Conservation (phyloP, 2,113 vertebrate species). For the Oenanthe oenanthe region DNA sequence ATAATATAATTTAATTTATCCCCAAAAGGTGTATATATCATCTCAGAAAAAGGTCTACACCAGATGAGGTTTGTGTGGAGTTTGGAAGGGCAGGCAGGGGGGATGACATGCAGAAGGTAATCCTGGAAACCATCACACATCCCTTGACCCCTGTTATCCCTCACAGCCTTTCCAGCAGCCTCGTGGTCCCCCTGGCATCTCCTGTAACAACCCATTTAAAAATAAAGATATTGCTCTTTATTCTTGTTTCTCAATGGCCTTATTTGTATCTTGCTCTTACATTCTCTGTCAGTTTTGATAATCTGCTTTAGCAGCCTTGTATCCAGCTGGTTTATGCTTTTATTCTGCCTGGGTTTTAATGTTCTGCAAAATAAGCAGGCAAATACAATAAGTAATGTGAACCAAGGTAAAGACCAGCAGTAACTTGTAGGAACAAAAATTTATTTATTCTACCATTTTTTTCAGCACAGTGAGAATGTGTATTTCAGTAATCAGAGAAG, state of each 20-base stretch:
- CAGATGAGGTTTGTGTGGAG: not conserved
- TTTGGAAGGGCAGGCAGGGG: not conserved
- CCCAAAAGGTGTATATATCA: not conserved
- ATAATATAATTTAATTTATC: not conserved
- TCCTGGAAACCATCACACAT: not conserved
- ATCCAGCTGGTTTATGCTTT: not conserved
- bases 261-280: not conserved
- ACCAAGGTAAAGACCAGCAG: not conserved
- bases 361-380: not conserved
- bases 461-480: rapidly evolving
- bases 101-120: not conserved
- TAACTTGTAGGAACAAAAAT: not conserved
- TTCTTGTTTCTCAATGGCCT: not conserved
- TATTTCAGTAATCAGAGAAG: not conserved
- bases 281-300: not conserved
- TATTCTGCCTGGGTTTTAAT: not conserved
- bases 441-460: not conserved
- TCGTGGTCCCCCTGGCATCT: not conserved
- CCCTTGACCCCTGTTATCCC: not conserved
- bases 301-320: not conserved
- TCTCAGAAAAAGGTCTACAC: not conserved
- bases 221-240: not conserved
- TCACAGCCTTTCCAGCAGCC: not conserved
- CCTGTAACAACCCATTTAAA: not conserved
- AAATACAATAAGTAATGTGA: not conserved